These are phyloP conservation scores for Albula goreensis DNA, from an alignment of 2,113 vertebrate genomes.

Conservation along the genomic window DNA sequence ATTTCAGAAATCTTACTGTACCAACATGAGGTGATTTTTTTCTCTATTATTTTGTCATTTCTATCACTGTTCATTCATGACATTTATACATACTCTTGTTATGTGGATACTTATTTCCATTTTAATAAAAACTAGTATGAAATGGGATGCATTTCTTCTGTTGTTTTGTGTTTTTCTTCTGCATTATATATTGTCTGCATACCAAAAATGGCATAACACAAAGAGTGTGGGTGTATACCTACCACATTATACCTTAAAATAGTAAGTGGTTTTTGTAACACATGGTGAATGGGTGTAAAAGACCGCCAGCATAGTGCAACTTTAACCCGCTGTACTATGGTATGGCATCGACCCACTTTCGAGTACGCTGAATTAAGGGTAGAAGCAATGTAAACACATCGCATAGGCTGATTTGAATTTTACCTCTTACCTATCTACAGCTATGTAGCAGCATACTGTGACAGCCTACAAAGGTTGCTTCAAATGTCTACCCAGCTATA, in stretches of 20 bases:
- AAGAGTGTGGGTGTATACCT: neutral
- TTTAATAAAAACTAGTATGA: neutral
- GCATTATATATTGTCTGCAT: neutral
- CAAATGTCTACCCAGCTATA: too few species aligned
- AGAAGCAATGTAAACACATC: too few species aligned
- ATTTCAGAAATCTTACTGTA: neutral
- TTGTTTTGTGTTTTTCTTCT: neutral
- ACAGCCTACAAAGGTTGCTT: too few species aligned
- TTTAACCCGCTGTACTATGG: neutral
- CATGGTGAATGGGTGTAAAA: neutral
- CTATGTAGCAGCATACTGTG: too few species aligned
- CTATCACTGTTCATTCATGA: neutral
- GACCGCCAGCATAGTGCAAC: neutral
- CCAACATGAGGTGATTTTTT: neutral
- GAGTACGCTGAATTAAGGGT: neutral
- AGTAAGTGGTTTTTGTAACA: neutral
- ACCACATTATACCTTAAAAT: constrained; percentile 7
- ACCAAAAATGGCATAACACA: neutral
- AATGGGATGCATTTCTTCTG: neutral
- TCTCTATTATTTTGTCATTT: neutral
- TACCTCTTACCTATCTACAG: too few species aligned
- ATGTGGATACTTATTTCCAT: too few species aligned
- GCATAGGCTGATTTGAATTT: too few species aligned
- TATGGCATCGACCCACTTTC: neutral
- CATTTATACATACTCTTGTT: too few species aligned